These are phyloP conservation scores for Biston stratarius DNA, from an alignment of 2,888 invertebrate genomes.

Conservation along the genomic window DNA sequence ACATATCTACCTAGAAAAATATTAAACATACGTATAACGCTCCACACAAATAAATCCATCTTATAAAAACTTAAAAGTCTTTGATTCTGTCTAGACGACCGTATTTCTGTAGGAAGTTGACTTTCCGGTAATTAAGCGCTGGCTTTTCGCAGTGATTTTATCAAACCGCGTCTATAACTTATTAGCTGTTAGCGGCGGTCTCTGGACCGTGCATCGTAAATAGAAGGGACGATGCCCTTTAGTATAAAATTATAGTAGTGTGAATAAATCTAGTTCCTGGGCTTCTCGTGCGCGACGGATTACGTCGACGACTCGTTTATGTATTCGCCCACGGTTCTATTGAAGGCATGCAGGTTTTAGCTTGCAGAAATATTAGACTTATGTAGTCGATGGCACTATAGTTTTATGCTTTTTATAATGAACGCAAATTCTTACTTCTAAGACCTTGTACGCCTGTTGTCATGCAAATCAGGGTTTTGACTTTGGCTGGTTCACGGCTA, in stretches of 20 bases:
- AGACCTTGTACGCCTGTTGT: no score
- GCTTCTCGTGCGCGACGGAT: conserved; percentile 60
- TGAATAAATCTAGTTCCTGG: conserved; percentile 64
- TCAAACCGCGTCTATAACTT: conserved; percentile 41
- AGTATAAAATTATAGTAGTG: conserved; percentile 42
- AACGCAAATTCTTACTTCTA: no score
- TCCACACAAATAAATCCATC: no score
- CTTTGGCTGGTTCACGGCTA: neutral
- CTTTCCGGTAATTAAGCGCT: conserved; percentile 44
- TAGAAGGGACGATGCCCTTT: conserved; percentile 70
- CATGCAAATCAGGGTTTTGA: no score
- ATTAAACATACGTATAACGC: no score
- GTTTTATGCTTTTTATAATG: neutral
- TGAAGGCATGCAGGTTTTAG: conserved; percentile 9
- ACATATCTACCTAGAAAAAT: no score
- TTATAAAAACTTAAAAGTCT: neutral
- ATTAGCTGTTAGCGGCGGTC: conserved; percentile 48
- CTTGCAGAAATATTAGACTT: conserved; percentile 23
- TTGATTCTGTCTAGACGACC: conserved; percentile 9
- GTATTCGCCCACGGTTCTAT: conserved; percentile 31
- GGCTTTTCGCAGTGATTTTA: conserved; percentile 43
- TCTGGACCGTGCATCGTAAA: conserved; percentile 65
- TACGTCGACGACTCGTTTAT: conserved; percentile 41
- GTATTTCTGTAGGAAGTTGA: conserved; percentile 34
- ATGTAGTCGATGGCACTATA: neutral